Base-by-base conservation (phyloP, 2,797 vertebrate genomes). In the Xiphophorus birchmanni region DNA sequence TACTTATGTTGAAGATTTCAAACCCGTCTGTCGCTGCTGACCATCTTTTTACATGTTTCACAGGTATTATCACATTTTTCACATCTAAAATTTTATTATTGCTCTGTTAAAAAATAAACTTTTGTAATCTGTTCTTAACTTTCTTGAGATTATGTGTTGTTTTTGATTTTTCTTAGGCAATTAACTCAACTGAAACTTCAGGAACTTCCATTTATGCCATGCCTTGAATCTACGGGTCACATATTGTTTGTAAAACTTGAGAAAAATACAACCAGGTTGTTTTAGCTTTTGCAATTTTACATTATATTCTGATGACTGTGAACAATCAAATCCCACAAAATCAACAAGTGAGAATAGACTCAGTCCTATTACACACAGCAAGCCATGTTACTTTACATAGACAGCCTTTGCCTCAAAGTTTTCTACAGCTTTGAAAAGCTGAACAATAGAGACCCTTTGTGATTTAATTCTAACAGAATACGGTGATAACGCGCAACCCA, bases 391-490 rank as follows among this genome's bases (percentile, higher is more conserved):
- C 3, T 44, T 42, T 42, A 23, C 21, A 13, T 26, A 12, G 21
- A 2, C 21, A 37, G 65, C 21, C 67, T 44, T 71, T 29, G 13
- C 26, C 69, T 45, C 40, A 72, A 45, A 45, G n/a, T 8, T 63
- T 63, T 58, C 42, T 11, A 32, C 54, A 60, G 15, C 54, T 60
- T 40, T 73, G 40, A 60, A 73, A 72, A 45, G 26, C 42, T 45
- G n/a, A 72, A 45, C 23, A 45, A 42, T 8, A n/a, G 21, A 45
- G 23, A 29, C 12, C 23, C n/a, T 71, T 44, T 42, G 13, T 67
- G 73, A 54, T 69, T 75, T 69, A 75, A 8, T 69, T 58, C 72
- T 72, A 85, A 75, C 35, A 82, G 75, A 44, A 78, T 50, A 73
- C 75, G n/a, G 29, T 32, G 78, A 75, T 56, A 74, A 76, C 65